phyloP scores from a whole-genome alignment of 2,113 vertebrate genomes.

The Rhineura floridana region DNA sequence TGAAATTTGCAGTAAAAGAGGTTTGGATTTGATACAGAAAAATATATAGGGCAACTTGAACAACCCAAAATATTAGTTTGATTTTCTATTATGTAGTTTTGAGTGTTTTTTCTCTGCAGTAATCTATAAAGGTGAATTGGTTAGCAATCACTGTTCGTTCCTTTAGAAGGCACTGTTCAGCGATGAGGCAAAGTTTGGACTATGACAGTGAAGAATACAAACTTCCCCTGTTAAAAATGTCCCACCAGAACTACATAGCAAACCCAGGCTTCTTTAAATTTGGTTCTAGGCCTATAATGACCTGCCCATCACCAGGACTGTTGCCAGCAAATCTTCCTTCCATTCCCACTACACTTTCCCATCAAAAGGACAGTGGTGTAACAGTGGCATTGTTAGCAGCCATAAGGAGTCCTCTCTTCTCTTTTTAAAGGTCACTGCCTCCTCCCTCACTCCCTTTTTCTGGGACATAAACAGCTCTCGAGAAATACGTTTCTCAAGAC shows the following conservation, averaged over 20 bases:
- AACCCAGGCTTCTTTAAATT: background rate
- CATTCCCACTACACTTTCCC: background rate
- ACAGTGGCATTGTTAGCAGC: background rate
- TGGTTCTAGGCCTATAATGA: background rate
- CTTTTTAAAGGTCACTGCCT: background rate
- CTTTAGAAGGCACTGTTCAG: background rate
- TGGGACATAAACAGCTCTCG: no score
- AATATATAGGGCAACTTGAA: background rate
- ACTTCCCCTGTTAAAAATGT: background rate
- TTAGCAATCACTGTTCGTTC: background rate
- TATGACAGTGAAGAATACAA: background rate
- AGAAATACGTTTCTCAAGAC: no score
- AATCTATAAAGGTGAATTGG: background rate
- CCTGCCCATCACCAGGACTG: background rate
- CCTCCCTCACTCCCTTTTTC: background rate
- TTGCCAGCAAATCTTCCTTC: background rate
- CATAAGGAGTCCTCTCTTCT: background rate
- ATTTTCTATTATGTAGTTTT: background rate
- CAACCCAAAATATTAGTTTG: background rate
- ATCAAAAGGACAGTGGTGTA: background rate
- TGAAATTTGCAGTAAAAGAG: background rate
- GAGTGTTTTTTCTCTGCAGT: background rate
- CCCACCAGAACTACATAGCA: background rate
- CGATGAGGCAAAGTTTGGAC: background rate
- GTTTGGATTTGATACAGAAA: background rate